Conservation (phyloP, 1,140 invertebrate species). For the Cephus cinctus region DNA sequence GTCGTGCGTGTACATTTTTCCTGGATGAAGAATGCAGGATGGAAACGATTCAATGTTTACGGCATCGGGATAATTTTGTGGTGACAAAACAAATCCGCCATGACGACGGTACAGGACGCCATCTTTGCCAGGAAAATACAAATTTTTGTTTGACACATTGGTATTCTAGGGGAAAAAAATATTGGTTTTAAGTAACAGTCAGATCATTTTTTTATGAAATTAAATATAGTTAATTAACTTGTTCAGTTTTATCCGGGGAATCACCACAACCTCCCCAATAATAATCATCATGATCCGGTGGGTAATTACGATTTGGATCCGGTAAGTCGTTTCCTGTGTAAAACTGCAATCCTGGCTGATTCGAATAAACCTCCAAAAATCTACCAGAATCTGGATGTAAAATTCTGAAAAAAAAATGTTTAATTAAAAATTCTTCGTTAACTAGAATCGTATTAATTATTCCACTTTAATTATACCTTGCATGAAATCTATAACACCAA, state of each 20-base stretch:
- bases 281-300: constrained; percentile 15
- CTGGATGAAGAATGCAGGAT: constrained; percentile 54
- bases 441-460: neutral
- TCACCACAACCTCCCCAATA: constrained; percentile 4
- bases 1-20: constrained; percentile 56
- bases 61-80: constrained; percentile 65
- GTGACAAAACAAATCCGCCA: constrained; percentile 63
- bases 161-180: neutral
- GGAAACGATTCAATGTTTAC: constrained; percentile 58
- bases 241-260: neutral
- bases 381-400: constrained; percentile 55
- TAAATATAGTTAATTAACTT: neutral
- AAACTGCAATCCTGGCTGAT: constrained; percentile 64
- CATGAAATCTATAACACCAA: constrained; percentile 37
- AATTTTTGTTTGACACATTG: constrained; percentile 23
- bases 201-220: neutral
- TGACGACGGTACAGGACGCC: constrained; percentile 56
- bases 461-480: constrained; percentile 26
- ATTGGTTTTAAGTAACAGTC: constrained; percentile 5
- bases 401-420: constrained; percentile 38
- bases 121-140: constrained; percentile 58
- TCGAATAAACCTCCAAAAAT: constrained; percentile 58
- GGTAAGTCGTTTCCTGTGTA: constrained; percentile 63
- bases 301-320: constrained; percentile 18
- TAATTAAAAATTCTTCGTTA: constrained; percentile 4